Evolutionary conservation across 2,888 invertebrate genomes (phyloP), one percentile per base, ranked within the genome.

Genomic region (Hyles lineata): DNA sequence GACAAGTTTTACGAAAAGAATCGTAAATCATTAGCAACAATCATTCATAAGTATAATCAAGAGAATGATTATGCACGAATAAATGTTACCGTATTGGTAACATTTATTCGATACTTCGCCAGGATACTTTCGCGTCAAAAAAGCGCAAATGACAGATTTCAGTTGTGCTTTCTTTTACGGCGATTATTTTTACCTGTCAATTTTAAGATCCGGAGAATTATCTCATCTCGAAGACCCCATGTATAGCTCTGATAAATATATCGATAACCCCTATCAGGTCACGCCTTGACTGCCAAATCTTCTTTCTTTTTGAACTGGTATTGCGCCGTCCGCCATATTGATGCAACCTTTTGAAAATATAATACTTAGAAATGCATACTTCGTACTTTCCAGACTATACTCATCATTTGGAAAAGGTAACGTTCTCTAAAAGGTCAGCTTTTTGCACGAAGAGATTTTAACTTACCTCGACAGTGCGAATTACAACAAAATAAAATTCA

Each of bases 101-200:
- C n/a, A n/a, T n/a, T n/a, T n/a, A n/a, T n/a, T n/a, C n/a, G n/a
- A n/a, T n/a, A n/a, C n/a, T n/a, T n/a, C 21, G n/a, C 21, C 5
- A 32, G 9, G 1, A 35, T 62, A 63, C 21, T 63, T 35, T 63
- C 63, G 63, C 63, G 11, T 35, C 8, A 32, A 63, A 63, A 35
- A 63, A 63, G 43, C 43, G 35, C 63, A 8, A 15, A 35, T 11
- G 35, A 63, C n/a, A 63, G 29, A 17, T 6, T 15, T 29, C 63
- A 11, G 43, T 63, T 63, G 63, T 43, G 63, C 35, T 63, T 35
- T 63, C 63, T 63, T 63, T n/a, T 21, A 63, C 63, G 35, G 63
- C 35, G 35, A 63, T 50, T 50, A 25, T 17, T 17, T 60, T 25
- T 67, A 67, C 67, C 67, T 67, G 21, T 1, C 21, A 23, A 43